Conservation (phyloP, 2,888 invertebrate species). For the Troglohyphantes excavatus region DNA sequence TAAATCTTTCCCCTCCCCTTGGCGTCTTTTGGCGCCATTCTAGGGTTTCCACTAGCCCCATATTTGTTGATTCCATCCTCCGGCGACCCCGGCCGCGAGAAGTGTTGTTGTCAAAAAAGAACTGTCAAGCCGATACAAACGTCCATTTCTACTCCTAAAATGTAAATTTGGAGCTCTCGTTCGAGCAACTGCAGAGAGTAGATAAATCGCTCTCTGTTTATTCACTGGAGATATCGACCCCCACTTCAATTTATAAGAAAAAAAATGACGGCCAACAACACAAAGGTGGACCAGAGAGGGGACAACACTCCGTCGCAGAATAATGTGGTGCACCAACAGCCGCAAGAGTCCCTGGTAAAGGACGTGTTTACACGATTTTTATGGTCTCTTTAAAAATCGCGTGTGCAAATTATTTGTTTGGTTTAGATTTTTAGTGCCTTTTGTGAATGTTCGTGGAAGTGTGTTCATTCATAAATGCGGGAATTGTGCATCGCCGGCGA, state of each 20-base stretch:
- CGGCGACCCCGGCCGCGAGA: neutral
- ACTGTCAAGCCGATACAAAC: neutral
- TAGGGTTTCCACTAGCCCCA: slow-evolving; percentile 25
- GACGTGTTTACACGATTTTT: slow-evolving; percentile 49
- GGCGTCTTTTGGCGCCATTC: slow-evolving; percentile 16
- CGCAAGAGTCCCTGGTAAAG: slow-evolving; percentile 58
- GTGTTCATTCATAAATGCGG: no score
- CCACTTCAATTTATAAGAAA: no score
- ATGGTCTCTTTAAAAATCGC: no score
- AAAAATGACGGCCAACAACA: slow-evolving; percentile 70
- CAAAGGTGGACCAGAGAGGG: slow-evolving; percentile 44
- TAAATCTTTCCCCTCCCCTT: neutral
- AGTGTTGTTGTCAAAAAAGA: neutral
- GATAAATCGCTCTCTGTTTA: neutral
- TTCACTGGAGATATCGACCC: no score
- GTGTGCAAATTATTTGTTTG: no score
- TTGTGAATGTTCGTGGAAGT: no score
- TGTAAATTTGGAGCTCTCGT: neutral
- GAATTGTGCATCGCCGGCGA: neutral
- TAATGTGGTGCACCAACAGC: slow-evolving; percentile 54
- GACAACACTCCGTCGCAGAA: slow-evolving; percentile 50
- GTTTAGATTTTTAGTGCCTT: no score
- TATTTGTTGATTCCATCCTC: slow-evolving; percentile 43
- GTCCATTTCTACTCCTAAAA: neutral
- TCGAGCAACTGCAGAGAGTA: no score